Evolutionary conservation across 2,797 vertebrate species (phyloP).

Genomic region (Bufotes viridis): DNA sequence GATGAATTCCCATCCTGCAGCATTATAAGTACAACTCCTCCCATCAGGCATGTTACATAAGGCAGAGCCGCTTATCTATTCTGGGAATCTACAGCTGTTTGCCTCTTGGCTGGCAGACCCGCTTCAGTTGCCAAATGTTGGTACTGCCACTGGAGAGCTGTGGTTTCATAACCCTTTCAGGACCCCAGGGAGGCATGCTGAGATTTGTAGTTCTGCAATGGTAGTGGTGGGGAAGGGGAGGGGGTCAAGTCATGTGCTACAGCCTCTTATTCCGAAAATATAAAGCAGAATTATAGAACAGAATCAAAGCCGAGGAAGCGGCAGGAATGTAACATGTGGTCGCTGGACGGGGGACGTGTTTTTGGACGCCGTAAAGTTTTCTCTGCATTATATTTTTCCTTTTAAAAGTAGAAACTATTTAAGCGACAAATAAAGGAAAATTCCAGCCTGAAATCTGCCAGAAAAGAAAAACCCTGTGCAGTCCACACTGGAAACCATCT

Average conservation of each 20-base stretch:
- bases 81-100: conserved; percentile 15
- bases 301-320: not conserved
- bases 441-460: conserved; percentile 1
- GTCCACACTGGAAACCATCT: not conserved
- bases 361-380: conserved; percentile 2
- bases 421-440: conserved; percentile 37
- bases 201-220: not conserved
- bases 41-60: not conserved
- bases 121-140: not conserved
- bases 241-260: not conserved
- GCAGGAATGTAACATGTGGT: conserved; percentile 16
- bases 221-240: too few species aligned
- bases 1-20: not conserved
- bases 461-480: not conserved
- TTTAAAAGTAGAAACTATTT: conserved; percentile 15
- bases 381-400: conserved; percentile 13
- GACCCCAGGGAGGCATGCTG: not conserved
- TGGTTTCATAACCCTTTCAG: not conserved
- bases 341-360: not conserved
- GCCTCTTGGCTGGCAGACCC: not conserved
- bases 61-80: conserved; percentile 3
- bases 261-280: not conserved
- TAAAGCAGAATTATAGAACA: not conserved
- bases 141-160: not conserved
- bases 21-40: too few species aligned